These are phyloP conservation scores for Benthochromis sp. DNA, from an alignment of 2,113 vertebrate species.

Conservation along the genomic window DNA sequence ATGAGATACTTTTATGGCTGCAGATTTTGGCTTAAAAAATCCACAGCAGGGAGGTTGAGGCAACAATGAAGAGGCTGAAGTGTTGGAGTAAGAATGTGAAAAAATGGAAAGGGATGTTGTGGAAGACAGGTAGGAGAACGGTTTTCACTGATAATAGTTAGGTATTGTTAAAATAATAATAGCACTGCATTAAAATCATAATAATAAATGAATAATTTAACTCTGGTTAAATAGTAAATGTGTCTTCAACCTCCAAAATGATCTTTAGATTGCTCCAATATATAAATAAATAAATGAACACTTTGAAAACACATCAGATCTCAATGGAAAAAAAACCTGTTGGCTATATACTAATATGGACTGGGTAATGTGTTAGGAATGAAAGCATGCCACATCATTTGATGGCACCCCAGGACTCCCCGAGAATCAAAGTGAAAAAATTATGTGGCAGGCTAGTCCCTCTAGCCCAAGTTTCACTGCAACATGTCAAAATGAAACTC, in stretches of 20 bases:
- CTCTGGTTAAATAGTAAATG: not conserved
- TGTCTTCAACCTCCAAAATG: not conserved
- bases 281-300: not conserved
- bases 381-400: not conserved
- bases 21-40: constrained; percentile 12
- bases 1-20: constrained; percentile 22
- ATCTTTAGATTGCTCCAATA: not conserved
- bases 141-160: not conserved
- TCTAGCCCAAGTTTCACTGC: not conserved
- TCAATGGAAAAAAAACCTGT: not conserved
- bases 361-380: not conserved
- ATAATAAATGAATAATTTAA: not conserved
- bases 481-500: not conserved
- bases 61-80: constrained; percentile 1
- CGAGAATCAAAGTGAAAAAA: not conserved
- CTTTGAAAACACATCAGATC: not conserved
- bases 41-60: not conserved
- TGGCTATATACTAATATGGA: not conserved
- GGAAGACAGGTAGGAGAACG: not conserved
- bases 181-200: not conserved
- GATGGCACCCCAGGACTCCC: not conserved
- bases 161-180: not conserved
- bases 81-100: not conserved
- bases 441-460: not conserved
- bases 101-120: not conserved